These are phyloP conservation scores for Cheumatopsyche charites DNA, from an alignment of 1,140 invertebrate species.

Conservation along the genomic window DNA sequence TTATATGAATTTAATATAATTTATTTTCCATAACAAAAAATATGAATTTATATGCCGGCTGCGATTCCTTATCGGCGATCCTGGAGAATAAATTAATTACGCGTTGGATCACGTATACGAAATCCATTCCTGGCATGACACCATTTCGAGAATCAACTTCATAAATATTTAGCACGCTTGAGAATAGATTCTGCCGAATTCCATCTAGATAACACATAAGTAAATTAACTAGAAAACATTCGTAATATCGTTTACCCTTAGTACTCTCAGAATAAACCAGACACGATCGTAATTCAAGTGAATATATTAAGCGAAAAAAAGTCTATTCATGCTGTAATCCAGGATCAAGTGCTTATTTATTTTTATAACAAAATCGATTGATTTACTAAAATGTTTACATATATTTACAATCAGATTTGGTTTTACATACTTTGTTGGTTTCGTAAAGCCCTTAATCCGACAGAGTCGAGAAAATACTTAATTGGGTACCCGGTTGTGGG, in stretches of 20 bases:
- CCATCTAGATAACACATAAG: not conserved
- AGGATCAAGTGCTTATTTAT: too few relatives aligned
- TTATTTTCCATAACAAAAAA: not conserved
- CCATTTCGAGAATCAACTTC: slow-evolving; percentile 16
- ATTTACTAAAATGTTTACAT: too few relatives aligned
- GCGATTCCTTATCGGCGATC: not conserved
- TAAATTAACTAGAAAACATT: not conserved
- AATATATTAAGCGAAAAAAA: too few relatives aligned
- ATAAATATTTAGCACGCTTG: slow-evolving; percentile 23
- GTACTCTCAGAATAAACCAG: not conserved
- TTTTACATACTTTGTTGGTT: not conserved
- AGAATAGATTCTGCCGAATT: not conserved
- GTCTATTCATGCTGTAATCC: too few relatives aligned
- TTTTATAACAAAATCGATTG: too few relatives aligned
- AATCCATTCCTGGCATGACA: slow-evolving; percentile 16
- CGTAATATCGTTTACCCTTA: not conserved
- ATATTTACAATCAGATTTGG: too few relatives aligned
- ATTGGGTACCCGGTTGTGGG: not conserved
- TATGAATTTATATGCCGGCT: not conserved
- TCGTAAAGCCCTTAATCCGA: not conserved
- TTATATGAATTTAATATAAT: too few relatives aligned
- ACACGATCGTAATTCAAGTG: too few relatives aligned
- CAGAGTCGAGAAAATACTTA: not conserved
- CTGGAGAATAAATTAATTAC: slow-evolving; percentile 10
- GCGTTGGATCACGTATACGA: slow-evolving; percentile 7